Percentiles rank a stretch among this genome's conserved stretches.
Conservation (phyloP, 2,797 vertebrate genomes). For the Poeciliopsis infans region DNA sequence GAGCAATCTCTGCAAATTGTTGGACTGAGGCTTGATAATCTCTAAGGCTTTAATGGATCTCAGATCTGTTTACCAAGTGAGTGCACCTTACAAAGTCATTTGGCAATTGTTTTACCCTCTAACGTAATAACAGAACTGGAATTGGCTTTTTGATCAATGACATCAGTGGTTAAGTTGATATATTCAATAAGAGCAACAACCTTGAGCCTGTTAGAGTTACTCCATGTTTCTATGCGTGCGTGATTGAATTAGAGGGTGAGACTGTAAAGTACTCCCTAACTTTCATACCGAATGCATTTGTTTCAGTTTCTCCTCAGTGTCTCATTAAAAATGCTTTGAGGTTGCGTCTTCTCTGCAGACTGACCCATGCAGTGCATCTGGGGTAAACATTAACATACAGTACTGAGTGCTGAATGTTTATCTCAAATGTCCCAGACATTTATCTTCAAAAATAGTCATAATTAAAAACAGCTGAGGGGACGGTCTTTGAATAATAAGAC, state of each 20-base stretch:
- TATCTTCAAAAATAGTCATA: conserved; percentile 27
- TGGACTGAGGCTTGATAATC: conserved; percentile 82
- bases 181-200: conserved; percentile 81
- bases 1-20: conserved; percentile 82
- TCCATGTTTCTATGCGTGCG: conserved; percentile 25
- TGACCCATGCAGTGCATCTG: conserved; percentile 31
- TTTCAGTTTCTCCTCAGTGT: conserved; percentile 14
- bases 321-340: conserved; percentile 21
- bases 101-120: conserved; percentile 81
- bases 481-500: conserved; percentile 36
- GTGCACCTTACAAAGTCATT: conserved; percentile 82
- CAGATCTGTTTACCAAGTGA: conserved; percentile 83
- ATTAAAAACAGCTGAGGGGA: conserved; percentile 41
- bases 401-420: conserved; percentile 17
- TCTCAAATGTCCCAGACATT: conserved; percentile 5
- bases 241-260: conserved; percentile 23
- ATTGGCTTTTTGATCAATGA: conserved; percentile 85
- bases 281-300: conserved; percentile 20
- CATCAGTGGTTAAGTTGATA: conserved; percentile 83
- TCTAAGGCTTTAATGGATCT: conserved; percentile 79
- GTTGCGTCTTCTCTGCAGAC: conserved; percentile 4
- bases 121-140: conserved; percentile 81
- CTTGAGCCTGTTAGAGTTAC: conserved; percentile 74
- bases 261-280: background rate
- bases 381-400: conserved; percentile 21